A percentile compares a stretch with the other conserved stretches of the same genome.
phyloP scores from a whole-genome alignment of 1,140 invertebrate species.

The Aricia agestis region DNA sequence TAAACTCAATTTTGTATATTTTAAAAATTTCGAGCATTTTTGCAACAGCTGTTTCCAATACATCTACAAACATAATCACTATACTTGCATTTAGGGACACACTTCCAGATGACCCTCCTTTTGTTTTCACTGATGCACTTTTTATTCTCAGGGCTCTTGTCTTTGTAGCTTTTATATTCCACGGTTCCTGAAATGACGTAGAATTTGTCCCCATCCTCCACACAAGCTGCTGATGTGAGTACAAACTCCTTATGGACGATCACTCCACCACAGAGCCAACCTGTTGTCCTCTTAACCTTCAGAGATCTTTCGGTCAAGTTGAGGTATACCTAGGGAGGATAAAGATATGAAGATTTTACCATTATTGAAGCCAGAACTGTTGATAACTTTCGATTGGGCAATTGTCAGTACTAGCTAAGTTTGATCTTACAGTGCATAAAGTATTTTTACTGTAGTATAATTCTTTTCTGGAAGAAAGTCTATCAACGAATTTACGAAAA shows the following conservation, averaged over 20 bases:
- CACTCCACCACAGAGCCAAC: slow-evolving; percentile 65
- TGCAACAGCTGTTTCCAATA: background rate
- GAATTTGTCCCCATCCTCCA: slow-evolving; percentile 65
- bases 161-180: slow-evolving; percentile 61
- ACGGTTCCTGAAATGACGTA: slow-evolving; percentile 65
- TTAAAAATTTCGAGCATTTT: no score
- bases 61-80: background rate
- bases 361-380: no score
- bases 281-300: slow-evolving; percentile 63
- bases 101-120: slow-evolving; percentile 64
- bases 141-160: slow-evolving; percentile 43
- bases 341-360: no score
- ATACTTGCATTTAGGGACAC: slow-evolving; percentile 67
- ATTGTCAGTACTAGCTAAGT: no score
- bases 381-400: no score
- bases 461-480: no score
- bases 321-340: slow-evolving; percentile 50
- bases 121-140: slow-evolving; percentile 57
- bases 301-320: slow-evolving; percentile 50
- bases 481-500: no score
- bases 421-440: no score
- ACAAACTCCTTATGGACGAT: slow-evolving; percentile 55
- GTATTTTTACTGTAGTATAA: no score
- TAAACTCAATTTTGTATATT: no score
- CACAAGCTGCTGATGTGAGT: slow-evolving; percentile 62